These are phyloP conservation scores for Scaptomyza reducta DNA, from an alignment of 2,888 invertebrate species.

Conservation along the genomic window DNA sequence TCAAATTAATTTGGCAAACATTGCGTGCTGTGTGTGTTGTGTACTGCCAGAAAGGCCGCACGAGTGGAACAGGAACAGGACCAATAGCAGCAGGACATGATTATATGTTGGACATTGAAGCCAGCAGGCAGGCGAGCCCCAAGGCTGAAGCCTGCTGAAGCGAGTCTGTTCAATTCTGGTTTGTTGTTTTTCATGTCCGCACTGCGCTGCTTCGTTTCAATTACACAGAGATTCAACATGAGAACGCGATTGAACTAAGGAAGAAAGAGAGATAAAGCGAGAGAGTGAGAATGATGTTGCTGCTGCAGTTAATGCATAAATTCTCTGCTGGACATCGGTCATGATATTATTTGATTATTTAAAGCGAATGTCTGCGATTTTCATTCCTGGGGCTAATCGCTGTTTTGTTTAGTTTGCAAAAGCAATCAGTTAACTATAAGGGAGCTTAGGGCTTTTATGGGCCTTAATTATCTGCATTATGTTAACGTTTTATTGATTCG, in stretches of 20 bases:
- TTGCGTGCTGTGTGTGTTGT: conserved; percentile 43
- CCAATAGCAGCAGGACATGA: conserved; percentile 64
- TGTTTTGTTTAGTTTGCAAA: conserved; percentile 12
- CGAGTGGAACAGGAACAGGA: background rate
- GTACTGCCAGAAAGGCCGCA: conserved; percentile 5
- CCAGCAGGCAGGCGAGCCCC: conserved; percentile 39
- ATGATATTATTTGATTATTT: conserved; percentile 57
- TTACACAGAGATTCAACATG: conserved; percentile 59
- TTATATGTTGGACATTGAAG: conserved; percentile 70
- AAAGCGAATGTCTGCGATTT: conserved; percentile 28
- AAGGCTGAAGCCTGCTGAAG: background rate
- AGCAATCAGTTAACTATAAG: conserved; percentile 16
- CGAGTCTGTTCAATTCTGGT: conserved; percentile 5
- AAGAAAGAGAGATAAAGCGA: background rate
- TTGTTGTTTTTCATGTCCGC: conserved; percentile 28
- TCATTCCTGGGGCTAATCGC: conserved; percentile 45
- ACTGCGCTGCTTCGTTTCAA: conserved; percentile 66
- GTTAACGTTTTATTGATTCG: no score
- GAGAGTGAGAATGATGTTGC: conserved; percentile 29
- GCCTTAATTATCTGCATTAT: background rate
- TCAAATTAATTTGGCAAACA: conserved; percentile 76
- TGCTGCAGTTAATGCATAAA: conserved; percentile 79
- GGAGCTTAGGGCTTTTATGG: background rate
- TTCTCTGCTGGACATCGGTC: conserved; percentile 73
- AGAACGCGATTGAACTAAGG: conserved; percentile 22